Conservation (phyloP, 2,888 invertebrate genomes). For the Acrobasis consociella region DNA sequence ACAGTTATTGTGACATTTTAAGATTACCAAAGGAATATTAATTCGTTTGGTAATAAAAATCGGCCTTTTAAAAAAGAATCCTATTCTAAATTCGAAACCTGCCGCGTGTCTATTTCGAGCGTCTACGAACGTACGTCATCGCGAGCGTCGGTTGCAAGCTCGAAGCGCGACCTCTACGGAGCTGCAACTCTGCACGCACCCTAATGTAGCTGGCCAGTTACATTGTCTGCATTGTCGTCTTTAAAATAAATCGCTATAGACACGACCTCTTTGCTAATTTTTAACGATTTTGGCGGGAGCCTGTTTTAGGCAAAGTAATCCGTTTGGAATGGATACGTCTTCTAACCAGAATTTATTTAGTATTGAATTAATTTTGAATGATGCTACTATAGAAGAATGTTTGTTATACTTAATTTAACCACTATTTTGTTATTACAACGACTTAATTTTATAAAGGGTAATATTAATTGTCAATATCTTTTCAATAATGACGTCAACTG, state of each 20-base stretch:
- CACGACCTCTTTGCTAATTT: slow-evolving; percentile 17
- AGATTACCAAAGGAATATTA: too few relatives aligned
- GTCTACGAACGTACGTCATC: slow-evolving; percentile 15
- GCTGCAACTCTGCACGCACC: slow-evolving; percentile 19
- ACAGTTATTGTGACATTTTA: too few relatives aligned
- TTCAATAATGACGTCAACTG: slow-evolving; percentile 1
- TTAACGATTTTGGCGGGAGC: slow-evolving; percentile 9
- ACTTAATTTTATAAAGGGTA: neutral
- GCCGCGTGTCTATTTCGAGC: slow-evolving; percentile 16
- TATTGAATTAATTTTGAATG: neutral
- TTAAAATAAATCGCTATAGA: slow-evolving; percentile 10
- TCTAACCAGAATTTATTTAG: neutral
- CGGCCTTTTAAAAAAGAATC: neutral
- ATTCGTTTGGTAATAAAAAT: neutral
- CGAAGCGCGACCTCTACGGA: slow-evolving; percentile 7
- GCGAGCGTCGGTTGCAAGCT: slow-evolving; percentile 17
- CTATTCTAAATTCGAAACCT: slow-evolving; percentile 4
- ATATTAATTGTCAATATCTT: neutral
- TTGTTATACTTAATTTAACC: neutral
- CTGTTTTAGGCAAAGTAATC: slow-evolving; percentile 6
- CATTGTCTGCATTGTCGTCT: slow-evolving; percentile 12
- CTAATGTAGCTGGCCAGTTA: slow-evolving; percentile 15
- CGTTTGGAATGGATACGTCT: neutral
- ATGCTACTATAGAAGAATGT: neutral
- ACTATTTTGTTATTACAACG: neutral